Base-by-base conservation (phyloP, 1,140 invertebrate genomes). In the Drosophila lacteicornis region DNA sequence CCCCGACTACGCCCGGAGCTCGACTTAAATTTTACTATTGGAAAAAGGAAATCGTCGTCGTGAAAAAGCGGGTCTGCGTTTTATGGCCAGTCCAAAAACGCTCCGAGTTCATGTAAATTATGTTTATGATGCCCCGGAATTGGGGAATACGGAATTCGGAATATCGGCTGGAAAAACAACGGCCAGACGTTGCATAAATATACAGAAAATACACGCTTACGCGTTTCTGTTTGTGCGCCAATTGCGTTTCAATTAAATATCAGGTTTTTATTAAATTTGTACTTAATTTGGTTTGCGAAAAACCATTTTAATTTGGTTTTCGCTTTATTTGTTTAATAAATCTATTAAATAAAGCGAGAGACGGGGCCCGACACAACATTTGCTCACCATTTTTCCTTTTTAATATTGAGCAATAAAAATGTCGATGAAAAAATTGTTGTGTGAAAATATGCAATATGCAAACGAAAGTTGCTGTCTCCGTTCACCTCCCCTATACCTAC, bases 241-340 rank as follows among this genome's bases (percentile, higher is more conserved):
- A 45, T 62, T 65, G 42, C 58, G 33, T 56, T 69, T 59, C 63
- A 67, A 76, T 76, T 66, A 67, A 76, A 62, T 63, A 57, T 79
- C 25, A 5, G 47, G 38, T 33, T 58, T 58, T 75, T 65, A 58
- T 53, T 58, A 66, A 51, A 58, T 63, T 79, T 59, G 53, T 45
- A 49, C 56, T 46, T 70, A 78, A 79, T 78, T 78, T 61, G 40
- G 65, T 76, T 76, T 61, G 42, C 49, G 19, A 36, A 59, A 47
- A 63, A 13, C 36, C 25, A 51, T 66, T 62, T 60, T 71, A 38
- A 79, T 79, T 79, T 71, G 58, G 17, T 33, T 46, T 45, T 66
- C 77, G 15, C 56, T 79, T 79, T 74, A 73, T 79, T 79, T 79
- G 76, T 51, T 79, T 73, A 73, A 70, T 77, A 77, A 77, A 61